A percentile compares a stretch with the other conserved stretches of the same genome.
Conservation (phyloP, 2,113 vertebrate species). For the Regulus satrapa region DNA sequence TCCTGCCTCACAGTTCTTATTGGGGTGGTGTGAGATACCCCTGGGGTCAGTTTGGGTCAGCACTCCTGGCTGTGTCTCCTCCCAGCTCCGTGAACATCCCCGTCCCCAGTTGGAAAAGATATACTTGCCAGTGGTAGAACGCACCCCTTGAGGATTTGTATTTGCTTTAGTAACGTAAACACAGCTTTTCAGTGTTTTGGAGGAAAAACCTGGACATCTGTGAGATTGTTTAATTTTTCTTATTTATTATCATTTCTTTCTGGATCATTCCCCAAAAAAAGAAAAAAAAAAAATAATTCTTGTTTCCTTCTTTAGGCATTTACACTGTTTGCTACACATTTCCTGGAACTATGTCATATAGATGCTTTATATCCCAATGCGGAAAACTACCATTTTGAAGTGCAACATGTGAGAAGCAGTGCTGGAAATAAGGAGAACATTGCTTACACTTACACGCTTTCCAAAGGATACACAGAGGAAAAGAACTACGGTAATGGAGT, state of each 20-base stretch:
- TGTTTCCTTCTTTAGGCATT: slow-evolving; percentile 79
- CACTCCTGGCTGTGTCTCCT: neutral
- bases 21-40: too few relatives aligned
- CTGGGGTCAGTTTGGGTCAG: neutral
- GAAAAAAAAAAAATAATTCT: too few relatives aligned
- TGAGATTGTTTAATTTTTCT: neutral
- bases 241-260: neutral
- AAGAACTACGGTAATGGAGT: slow-evolving; percentile 85
- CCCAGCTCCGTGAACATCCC: neutral
- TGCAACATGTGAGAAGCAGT: slow-evolving; percentile 80
- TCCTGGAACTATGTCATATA: slow-evolving; percentile 89
- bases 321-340: slow-evolving; percentile 95
- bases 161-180: neutral
- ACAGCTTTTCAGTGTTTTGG: neutral
- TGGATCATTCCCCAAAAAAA: neutral
- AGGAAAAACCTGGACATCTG: neutral
- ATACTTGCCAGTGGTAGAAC: neutral
- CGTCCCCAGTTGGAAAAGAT: neutral
- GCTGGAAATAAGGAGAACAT: slow-evolving; percentile 78
- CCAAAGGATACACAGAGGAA: slow-evolving; percentile 86
- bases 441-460: slow-evolving; percentile 86
- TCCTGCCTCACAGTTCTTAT: neutral
- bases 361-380: slow-evolving; percentile 89
- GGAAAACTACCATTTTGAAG: slow-evolving; percentile 94
- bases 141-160: neutral